Base-by-base conservation (phyloP, 2,888 invertebrate genomes). In the Ophion ventricosus region DNA sequence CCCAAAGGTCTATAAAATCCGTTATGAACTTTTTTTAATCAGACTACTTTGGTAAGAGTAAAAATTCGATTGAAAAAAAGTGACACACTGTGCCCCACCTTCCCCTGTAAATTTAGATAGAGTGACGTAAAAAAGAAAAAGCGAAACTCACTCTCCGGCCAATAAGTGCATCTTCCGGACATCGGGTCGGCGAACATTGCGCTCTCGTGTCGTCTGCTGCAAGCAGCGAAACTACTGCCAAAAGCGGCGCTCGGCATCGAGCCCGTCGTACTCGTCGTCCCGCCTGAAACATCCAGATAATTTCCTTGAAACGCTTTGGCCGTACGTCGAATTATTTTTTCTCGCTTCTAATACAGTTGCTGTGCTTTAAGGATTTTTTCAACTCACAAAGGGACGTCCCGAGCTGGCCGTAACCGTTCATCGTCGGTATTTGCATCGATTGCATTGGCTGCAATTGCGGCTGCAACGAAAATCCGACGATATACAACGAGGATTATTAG, bases 361-460 rank as follows among this genome's bases (percentile, higher is more conserved):
- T 8, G 56, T 63, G 49, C 2, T 26, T 20, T 35, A 29, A 59
- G 61, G 59, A 70, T 85, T 75, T 70, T 70, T 70, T 82, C 86
- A 80, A 92, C 93, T 94, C 91, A 94, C 94, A 91, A 88, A 94
- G 86, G n/a, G 93, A 90, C 29, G 93, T 91, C 72, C 92, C 88
- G 81, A 94, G 88, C 85, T 94, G 94, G 70, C 93, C 91, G 88
- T 94, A 94, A 14, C 93, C 92, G 86, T 94, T 94, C 94, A 94
- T 94, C 57, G 93, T 87, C 56, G 94, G 91, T 73, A 94, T 93
- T 88, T 93, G 94, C 92, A 94, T 92, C 49, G 93, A 91, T 83
- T 93, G 94, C 87, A 94, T 92, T 20, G 93, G 93, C 82, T 93
- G 93, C 72, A 94, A 85, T 86, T 93, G 92, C 23, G 92, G 92